Evolutionary conservation across 2,888 invertebrate genomes (phyloP).

Genomic region (Ochropleura leucogaster): DNA sequence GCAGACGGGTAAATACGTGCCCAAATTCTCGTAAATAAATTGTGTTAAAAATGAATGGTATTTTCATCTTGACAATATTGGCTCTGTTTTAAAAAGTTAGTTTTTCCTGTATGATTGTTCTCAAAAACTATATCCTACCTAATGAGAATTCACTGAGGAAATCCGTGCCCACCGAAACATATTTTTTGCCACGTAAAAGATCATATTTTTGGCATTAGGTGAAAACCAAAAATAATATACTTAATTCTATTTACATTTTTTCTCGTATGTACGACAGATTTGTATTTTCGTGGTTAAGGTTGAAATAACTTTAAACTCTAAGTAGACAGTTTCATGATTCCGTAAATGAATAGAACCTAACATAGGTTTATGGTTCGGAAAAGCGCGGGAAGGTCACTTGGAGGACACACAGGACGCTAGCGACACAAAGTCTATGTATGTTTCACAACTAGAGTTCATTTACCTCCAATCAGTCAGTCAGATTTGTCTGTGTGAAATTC

Average conservation of each 20-base stretch:
- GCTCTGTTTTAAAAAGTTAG: constrained; percentile 6
- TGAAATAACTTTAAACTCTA: background rate
- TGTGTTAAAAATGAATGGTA: background rate
- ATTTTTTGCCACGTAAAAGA: background rate
- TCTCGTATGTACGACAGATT: background rate
- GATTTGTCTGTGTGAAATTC: constrained; percentile 27
- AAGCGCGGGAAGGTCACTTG: constrained; percentile 73
- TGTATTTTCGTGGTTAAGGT: constrained; percentile 8
- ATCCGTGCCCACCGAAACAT: background rate
- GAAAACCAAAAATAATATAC: background rate
- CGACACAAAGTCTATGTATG: constrained; percentile 70
- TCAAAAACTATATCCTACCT: background rate
- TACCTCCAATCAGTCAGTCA: constrained; percentile 50
- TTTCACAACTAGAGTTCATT: constrained; percentile 67
- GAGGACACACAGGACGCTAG: constrained; percentile 72
- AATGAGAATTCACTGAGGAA: background rate
- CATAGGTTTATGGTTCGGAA: constrained; percentile 29
- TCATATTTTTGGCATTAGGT: constrained; percentile 22
- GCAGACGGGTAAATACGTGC: background rate
- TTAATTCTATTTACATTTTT: constrained; percentile 16
- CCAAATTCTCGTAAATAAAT: background rate
- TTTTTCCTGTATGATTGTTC: constrained; percentile 11
- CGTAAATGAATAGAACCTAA: background rate
- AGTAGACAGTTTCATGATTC: background rate
- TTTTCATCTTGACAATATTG: constrained; percentile 6